These are phyloP conservation scores for Coracias cyanogaster DNA, from an alignment of 2,797 vertebrate species.

Conservation along the genomic window DNA sequence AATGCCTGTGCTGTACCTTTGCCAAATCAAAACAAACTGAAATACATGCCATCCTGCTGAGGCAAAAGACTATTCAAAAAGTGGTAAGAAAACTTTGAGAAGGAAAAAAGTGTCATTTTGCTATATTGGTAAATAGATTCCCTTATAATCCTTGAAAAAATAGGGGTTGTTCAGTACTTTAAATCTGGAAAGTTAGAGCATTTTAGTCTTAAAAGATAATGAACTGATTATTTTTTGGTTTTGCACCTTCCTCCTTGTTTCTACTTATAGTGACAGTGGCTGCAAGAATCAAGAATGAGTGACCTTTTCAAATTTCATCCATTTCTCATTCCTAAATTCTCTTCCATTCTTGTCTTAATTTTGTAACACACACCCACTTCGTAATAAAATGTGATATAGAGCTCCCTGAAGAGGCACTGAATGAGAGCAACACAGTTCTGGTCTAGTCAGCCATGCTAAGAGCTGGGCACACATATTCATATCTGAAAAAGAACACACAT, in stretches of 20 bases:
- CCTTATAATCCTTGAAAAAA: neutral
- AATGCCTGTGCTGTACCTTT: neutral
- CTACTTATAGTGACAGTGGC: neutral
- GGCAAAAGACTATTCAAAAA: neutral
- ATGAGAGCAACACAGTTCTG: neutral
- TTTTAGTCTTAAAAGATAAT: neutral
- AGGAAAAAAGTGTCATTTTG: neutral
- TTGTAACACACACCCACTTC: neutral
- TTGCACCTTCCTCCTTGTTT: neutral
- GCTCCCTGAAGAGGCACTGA: neutral
- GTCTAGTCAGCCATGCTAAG: neutral
- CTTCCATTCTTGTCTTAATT: neutral
- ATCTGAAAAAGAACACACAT: neutral
- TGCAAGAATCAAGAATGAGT: neutral
- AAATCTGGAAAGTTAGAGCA: neutral
- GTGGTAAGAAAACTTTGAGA: neutral
- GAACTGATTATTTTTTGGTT: neutral
- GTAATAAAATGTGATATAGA: neutral
- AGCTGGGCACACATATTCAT: neutral
- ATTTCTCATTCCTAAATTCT: neutral
- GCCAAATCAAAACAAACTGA: slow-evolving; percentile 11
- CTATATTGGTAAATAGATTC: neutral
- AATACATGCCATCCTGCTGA: neutral
- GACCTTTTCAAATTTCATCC: neutral
- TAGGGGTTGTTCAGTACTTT: neutral